Conservation (phyloP, 2,113 vertebrate genomes). For the Dicentrarchus labrax region DNA sequence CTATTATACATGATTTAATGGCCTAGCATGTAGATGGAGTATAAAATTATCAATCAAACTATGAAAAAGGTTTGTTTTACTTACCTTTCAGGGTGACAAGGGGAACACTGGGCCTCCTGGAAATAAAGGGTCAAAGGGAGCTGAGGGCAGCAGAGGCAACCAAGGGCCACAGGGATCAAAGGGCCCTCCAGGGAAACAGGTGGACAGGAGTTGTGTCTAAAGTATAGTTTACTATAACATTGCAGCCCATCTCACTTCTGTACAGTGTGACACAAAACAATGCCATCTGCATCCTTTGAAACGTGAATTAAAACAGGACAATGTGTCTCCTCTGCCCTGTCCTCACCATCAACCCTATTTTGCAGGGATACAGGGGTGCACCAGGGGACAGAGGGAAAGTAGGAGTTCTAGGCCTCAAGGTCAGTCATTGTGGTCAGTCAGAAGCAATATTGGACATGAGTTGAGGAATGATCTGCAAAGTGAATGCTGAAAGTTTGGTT, state of each 20-base stretch:
- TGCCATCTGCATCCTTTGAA: neutral
- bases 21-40: neutral
- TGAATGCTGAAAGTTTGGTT: neutral
- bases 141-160: conserved; percentile 71
- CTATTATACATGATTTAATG: neutral
- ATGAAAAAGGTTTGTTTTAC: neutral
- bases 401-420: conserved; percentile 79
- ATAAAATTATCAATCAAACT: neutral
- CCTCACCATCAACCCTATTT: neutral
- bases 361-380: conserved; percentile 77
- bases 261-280: neutral
- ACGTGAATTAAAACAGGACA: neutral
- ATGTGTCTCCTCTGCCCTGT: neutral
- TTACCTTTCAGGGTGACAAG: conserved; percentile 76
- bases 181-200: conserved; percentile 76
- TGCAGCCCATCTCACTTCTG: neutral
- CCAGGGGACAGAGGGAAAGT: conserved; percentile 75
- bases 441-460: neutral
- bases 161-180: conserved; percentile 70
- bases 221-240: neutral
- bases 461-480: neutral
- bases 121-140: conserved; percentile 72
- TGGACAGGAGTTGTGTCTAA: conserved; percentile 27
- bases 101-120: conserved; percentile 74
- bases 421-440: conserved; percentile 41